phyloP scores from a whole-genome alignment of 1,140 invertebrate species.

The Tetraneura akinire region DNA sequence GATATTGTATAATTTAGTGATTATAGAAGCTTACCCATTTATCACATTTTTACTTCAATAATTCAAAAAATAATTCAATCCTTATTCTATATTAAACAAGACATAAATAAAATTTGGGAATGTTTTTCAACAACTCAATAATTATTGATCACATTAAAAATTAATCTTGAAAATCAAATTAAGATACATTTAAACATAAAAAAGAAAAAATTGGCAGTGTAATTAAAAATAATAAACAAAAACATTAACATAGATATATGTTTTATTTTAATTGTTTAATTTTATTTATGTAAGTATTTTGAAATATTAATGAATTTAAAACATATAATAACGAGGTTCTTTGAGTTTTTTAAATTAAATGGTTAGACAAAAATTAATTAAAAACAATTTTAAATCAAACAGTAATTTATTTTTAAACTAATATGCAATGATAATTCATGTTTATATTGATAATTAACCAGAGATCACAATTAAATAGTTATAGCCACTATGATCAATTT shows the following conservation, averaged over 20 bases:
- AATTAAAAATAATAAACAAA: constrained; percentile 2
- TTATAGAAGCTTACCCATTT: background rate
- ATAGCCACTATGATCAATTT: background rate
- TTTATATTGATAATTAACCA: constrained; percentile 25
- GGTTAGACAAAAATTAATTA: background rate
- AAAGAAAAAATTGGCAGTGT: constrained; percentile 28
- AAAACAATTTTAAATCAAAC: background rate
- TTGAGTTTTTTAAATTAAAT: background rate
- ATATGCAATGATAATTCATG: constrained; percentile 2
- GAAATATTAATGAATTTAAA: constrained; percentile 11
- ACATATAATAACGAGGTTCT: background rate
- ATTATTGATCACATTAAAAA: constrained; percentile 14
- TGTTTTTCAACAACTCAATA: constrained; percentile 30
- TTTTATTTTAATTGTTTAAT: background rate
- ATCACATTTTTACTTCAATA: background rate
- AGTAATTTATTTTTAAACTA: background rate
- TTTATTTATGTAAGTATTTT: background rate
- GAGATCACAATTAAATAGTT: constrained; percentile 36
- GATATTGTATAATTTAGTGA: background rate
- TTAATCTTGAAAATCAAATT: background rate
- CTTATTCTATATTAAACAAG: constrained; percentile 4
- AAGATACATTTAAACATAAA: background rate
- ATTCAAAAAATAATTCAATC: background rate
- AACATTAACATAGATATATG: constrained; percentile 8
- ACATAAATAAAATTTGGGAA: constrained; percentile 33